Percentiles rank a stretch among this genome's conserved stretches.
These are phyloP conservation scores for Alloscopus bannaensis DNA, from an alignment of 2,888 invertebrate genomes.

Conservation along the genomic window DNA sequence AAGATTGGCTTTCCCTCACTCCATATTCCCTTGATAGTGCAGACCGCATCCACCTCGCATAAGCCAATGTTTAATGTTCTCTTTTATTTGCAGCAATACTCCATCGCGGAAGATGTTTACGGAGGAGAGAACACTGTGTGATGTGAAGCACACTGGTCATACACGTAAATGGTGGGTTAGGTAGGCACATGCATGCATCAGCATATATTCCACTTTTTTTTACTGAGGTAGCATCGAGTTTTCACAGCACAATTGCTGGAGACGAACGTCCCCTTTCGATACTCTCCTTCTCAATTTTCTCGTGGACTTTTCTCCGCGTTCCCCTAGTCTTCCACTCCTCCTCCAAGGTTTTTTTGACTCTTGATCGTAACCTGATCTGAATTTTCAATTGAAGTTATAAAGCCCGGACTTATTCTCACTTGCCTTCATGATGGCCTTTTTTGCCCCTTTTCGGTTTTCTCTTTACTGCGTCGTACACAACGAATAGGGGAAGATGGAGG, in stretches of 20 bases:
- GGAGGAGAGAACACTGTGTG: no score
- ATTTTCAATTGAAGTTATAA: constrained; percentile 72
- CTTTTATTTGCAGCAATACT: no score
- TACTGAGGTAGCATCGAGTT: not conserved
- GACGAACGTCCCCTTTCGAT: not conserved
- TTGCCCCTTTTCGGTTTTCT: constrained; percentile 20
- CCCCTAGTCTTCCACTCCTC: constrained; percentile 48
- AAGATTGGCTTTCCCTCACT: no score
- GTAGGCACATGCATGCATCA: no score
- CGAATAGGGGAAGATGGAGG: no score
- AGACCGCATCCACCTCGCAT: no score
- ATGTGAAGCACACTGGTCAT: no score
- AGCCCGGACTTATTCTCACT: constrained; percentile 59
- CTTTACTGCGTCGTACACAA: not conserved
- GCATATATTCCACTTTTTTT: not conserved
- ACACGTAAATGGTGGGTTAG: no score
- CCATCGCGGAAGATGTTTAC: no score
- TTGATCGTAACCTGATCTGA: constrained; percentile 72
- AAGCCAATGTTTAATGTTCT: no score
- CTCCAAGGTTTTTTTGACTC: constrained; percentile 56
- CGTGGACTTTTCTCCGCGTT: not conserved
- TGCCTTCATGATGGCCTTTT: constrained; percentile 39
- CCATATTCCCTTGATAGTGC: no score
- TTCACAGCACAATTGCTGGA: constrained; percentile 8
- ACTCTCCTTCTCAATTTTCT: not conserved